phyloP scores from a whole-genome alignment of 1,140 invertebrate species.

The Paracyclopina nana region DNA sequence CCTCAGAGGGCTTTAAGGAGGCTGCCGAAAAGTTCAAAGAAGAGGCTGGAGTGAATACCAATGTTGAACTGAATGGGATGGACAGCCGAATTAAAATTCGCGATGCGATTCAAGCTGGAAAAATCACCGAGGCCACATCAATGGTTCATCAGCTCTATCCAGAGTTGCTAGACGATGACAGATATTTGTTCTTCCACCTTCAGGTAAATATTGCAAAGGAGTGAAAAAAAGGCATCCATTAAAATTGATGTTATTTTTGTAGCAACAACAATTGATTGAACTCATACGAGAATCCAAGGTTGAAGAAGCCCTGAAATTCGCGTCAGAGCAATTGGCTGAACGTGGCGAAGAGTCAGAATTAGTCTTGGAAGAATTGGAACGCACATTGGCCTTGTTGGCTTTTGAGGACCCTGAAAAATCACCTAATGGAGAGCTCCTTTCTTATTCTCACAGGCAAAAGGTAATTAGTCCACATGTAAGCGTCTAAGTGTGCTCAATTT shows the following conservation, averaged over 20 bases:
- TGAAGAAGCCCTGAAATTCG: conserved; percentile 88
- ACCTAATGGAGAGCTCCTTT: conserved; percentile 84
- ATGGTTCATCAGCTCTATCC: conserved; percentile 87
- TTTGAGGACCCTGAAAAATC: conserved; percentile 88
- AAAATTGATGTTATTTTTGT: conserved; percentile 21
- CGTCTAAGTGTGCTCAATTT: neutral
- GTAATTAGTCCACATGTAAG: conserved; percentile 28
- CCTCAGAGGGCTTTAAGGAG: conserved; percentile 85
- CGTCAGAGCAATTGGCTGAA: conserved; percentile 73
- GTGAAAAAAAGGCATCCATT: neutral
- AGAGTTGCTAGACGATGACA: conserved; percentile 79
- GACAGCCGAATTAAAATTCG: conserved; percentile 84
- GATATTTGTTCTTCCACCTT: conserved; percentile 47
- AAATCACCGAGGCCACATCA: conserved; percentile 75
- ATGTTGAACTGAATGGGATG: conserved; percentile 64
- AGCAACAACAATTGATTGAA: conserved; percentile 89
- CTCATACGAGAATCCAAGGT: conserved; percentile 68
- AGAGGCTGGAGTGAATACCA: conserved; percentile 70
- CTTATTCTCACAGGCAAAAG: conserved; percentile 78
- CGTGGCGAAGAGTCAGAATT: conserved; percentile 65
- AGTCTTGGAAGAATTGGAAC: conserved; percentile 34
- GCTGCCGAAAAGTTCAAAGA: conserved; percentile 89
- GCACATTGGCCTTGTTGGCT: conserved; percentile 78
- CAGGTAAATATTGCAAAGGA: neutral
- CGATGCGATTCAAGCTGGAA: conserved; percentile 77